Conservation (phyloP, 1,140 invertebrate species). For the Rhizoglyphus robini region DNA sequence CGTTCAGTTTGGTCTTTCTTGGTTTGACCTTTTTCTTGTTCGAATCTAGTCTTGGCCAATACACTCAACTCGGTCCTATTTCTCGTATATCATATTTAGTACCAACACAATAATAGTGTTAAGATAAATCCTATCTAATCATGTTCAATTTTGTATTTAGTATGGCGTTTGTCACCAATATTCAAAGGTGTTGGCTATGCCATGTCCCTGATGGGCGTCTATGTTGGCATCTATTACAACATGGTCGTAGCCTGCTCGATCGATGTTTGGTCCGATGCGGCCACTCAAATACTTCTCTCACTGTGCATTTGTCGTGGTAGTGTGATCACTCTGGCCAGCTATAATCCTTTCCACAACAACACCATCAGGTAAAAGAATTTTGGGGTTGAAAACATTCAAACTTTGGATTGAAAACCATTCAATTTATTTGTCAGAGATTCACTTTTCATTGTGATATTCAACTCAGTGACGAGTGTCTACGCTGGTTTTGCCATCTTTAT, state of each 20-base stretch:
- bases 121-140: neutral
- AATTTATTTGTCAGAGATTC: conserved; percentile 43
- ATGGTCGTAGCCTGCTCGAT: conserved; percentile 19
- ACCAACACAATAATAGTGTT: neutral
- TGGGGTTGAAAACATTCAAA: conserved; percentile 11
- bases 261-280: conserved; percentile 19
- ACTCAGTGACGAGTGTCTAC: conserved; percentile 33
- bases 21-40: conserved; percentile 24
- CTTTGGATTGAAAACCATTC: conserved; percentile 21
- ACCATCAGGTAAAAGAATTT: conserved; percentile 34
- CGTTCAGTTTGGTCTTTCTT: conserved; percentile 23
- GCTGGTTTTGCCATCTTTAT: conserved; percentile 35
- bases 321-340: conserved; percentile 54
- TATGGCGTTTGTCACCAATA: neutral
- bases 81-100: neutral
- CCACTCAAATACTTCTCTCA: conserved; percentile 49
- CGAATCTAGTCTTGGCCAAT: conserved; percentile 24
- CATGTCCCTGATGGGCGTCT: neutral
- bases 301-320: conserved; percentile 69
- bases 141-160: neutral
- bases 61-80: conserved; percentile 23
- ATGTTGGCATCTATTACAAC: conserved; percentile 9
- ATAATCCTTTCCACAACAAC: conserved; percentile 1
- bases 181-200: conserved; percentile 15
- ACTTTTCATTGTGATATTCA: conserved; percentile 30